Conservation (phyloP, 1,140 invertebrate genomes). For the Plectrocnemia conspersa region DNA sequence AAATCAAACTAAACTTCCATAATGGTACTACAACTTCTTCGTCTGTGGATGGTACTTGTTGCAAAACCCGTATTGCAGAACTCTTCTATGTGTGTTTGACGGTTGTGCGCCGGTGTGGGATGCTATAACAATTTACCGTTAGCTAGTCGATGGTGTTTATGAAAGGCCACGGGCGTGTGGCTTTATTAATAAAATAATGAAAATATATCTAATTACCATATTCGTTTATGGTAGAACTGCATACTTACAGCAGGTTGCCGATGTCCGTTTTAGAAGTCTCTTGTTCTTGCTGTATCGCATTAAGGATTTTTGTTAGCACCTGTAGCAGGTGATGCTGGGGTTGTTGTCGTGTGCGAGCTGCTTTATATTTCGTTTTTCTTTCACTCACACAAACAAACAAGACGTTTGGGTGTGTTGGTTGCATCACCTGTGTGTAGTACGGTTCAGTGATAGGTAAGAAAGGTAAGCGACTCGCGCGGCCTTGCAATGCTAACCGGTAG, state of each 20-base stretch:
- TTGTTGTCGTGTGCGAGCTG: constrained; percentile 2
- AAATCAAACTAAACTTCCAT: too few species aligned
- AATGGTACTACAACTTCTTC: too few species aligned
- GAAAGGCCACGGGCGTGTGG: too few species aligned
- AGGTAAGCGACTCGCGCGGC: constrained; percentile 27
- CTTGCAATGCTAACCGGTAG: constrained; percentile 30
- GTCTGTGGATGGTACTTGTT: too few species aligned
- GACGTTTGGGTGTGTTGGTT: neutral
- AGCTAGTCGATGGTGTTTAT: too few species aligned
- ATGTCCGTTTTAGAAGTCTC: neutral
- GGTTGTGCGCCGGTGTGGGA: too few species aligned
- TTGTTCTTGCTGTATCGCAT: neutral
- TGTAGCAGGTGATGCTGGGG: neutral
- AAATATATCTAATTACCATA: neutral
- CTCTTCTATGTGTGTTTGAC: too few species aligned
- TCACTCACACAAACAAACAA: too few species aligned
- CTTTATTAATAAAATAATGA: neutral
- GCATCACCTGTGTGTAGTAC: neutral
- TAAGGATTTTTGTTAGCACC: neutral
- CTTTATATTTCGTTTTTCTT: too few species aligned
- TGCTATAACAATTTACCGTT: too few species aligned
- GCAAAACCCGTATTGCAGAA: too few species aligned
- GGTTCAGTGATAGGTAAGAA: constrained; percentile 1
- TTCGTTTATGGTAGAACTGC: neutral
- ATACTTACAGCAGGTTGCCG: neutral